These are phyloP conservation scores for Marasmarcha lunaedactyla DNA, from an alignment of 2,888 invertebrate genomes.

Conservation along the genomic window DNA sequence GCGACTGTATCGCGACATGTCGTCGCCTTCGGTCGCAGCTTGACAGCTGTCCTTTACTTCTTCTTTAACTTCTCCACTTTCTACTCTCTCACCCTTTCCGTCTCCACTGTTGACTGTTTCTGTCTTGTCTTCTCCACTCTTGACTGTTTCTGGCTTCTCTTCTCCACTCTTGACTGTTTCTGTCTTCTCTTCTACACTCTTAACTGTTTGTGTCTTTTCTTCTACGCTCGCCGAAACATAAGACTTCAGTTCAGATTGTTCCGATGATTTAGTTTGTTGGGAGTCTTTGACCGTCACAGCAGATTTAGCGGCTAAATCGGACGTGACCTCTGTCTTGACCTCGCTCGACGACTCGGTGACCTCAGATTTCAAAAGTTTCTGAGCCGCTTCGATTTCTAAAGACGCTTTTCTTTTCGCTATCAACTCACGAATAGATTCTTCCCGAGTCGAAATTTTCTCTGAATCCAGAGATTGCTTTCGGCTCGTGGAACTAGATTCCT, in stretches of 20 bases:
- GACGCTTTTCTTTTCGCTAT: conserved; percentile 51
- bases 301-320: conserved; percentile 43
- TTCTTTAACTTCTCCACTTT: conserved; percentile 17
- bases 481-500: conserved; percentile 6
- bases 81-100: conserved; percentile 5
- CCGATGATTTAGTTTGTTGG: neutral
- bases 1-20: conserved; percentile 73
- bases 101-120: neutral
- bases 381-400: conserved; percentile 39
- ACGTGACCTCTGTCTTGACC: conserved; percentile 34
- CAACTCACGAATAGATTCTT: conserved; percentile 32
- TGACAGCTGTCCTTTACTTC: conserved; percentile 32
- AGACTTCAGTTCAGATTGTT: conserved; percentile 23
- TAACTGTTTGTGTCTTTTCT: conserved; percentile 18
- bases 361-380: conserved; percentile 47
- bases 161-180: neutral
- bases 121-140: conserved; percentile 13
- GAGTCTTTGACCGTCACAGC: conserved; percentile 27
- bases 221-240: conserved; percentile 19
- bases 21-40: conserved; percentile 44
- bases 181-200: conserved; percentile 20
- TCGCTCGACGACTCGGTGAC: conserved; percentile 27
- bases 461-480: conserved; percentile 15
- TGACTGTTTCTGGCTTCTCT: conserved; percentile 6
- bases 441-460: conserved; percentile 23